These are phyloP conservation scores for Tanypteryx hageni DNA, from an alignment of 2,888 invertebrate species.

Conservation along the genomic window DNA sequence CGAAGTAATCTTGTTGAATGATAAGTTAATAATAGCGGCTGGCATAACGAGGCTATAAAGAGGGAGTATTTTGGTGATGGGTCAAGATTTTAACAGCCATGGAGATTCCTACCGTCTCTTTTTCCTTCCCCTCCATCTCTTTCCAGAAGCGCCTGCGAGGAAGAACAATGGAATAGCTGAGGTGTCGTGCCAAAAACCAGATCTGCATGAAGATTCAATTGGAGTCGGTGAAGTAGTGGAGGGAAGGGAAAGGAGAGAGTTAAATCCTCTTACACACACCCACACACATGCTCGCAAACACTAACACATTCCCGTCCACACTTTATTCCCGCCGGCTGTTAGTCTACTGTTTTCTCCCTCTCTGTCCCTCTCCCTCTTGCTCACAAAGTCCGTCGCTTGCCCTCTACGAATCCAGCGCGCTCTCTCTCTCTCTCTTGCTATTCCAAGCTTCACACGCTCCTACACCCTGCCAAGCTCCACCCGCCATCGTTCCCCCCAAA, in stretches of 20 bases:
- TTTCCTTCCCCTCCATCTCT: background rate
- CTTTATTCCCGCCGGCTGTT: background rate
- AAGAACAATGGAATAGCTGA: constrained; percentile 17
- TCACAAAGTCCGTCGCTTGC: background rate
- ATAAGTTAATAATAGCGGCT: background rate
- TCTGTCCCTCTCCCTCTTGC: background rate
- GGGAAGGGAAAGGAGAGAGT: background rate
- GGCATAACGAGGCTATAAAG: background rate
- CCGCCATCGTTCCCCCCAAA: no score
- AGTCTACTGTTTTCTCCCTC: background rate
- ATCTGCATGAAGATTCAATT: constrained; percentile 60
- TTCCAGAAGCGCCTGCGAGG: background rate
- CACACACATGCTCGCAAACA: background rate
- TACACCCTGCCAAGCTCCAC: no score
- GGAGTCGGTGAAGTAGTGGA: background rate
- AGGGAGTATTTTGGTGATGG: background rate
- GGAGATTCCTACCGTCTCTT: background rate
- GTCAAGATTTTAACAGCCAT: constrained; percentile 27
- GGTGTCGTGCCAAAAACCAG: constrained; percentile 5
- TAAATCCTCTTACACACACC: background rate
- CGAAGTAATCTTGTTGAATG: no score
- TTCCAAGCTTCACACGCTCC: no score
- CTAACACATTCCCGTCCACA: background rate
- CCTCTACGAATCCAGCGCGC: no score
- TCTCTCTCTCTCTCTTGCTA: no score